These are phyloP conservation scores for Pachyuromys duprasi DNA, from an alignment of 2,797 vertebrate genomes.

Conservation along the genomic window DNA sequence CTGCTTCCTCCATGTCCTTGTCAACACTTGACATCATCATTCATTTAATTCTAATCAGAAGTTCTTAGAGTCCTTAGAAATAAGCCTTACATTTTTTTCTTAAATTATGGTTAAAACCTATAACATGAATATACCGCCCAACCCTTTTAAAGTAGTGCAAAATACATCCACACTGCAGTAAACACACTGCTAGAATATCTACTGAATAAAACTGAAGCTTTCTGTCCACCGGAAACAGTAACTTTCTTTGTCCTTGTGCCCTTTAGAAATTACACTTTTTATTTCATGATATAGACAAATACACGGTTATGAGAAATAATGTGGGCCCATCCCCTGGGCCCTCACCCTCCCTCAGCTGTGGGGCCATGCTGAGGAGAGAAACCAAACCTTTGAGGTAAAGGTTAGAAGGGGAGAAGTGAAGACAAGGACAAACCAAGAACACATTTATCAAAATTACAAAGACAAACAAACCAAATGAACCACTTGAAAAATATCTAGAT, in stretches of 20 bases:
- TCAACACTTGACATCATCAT: background rate
- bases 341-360: background rate
- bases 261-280: background rate
- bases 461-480: background rate
- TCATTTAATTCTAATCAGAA: slow-evolving; percentile 53
- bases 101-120: background rate
- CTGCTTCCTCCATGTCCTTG: background rate
- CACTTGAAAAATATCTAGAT: slow-evolving; percentile 15
- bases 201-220: background rate
- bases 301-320: background rate
- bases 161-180: background rate
- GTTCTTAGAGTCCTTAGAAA: background rate
- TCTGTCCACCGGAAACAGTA: background rate
- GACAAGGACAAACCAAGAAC: background rate
- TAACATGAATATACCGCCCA: background rate
- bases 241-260: background rate
- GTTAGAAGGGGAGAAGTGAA: background rate
- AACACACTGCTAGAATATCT: background rate
- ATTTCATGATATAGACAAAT: slow-evolving; percentile 13
- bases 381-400: background rate
- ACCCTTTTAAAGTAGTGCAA: background rate
- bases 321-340: background rate
- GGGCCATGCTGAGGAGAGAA: background rate
- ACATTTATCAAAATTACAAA: background rate
- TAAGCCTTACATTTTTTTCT: background rate